Evolutionary conservation across 2,113 vertebrate genomes (phyloP), one percentile per base, ranked within the genome.

Genomic region (Sinocyclocheilus grahami): DNA sequence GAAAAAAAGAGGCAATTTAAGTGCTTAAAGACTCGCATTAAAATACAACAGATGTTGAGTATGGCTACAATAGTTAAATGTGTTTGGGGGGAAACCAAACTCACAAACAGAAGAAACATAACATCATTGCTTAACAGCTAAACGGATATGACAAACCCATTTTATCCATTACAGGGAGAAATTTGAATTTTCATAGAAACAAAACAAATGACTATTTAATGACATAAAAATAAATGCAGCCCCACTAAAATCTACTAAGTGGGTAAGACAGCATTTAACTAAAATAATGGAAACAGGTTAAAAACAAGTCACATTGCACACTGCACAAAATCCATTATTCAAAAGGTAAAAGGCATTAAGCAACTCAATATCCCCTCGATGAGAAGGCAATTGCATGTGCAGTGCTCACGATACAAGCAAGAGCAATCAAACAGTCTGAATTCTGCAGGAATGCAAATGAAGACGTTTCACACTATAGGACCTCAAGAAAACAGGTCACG

Each of bases 381-480:
- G 65, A 86, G 62, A 81, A 71, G 42, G 62, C 84, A 78, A 53
- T 24, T 69, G 74, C 20, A 60, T 37, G 14, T 58, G 71, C 60
- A 37, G 30, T 75, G 82, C 60, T 51, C 58, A 51, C 27, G 37
- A 53, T 48, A 63, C 75, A 77, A 46, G 46, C 48, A 78, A 53
- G 33, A 39, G 58, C 78, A 86, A 71, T 71, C 77, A 69, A 72
- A 55, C 77, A 14, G 51, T 22, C 51, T 18, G 53, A 48, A 60
- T 27, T 65, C 80, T 71, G 14, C 42, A 60, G 84, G 79, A 88
- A 88, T 86, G 83, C 74, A 82, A 81, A 72, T 30, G 5, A 42
- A 80, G 48, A 75, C 42, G 8, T 24, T 24, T 65, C 33, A 11
- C 30, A 65, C 6, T 83, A 16, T 14, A 63, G 53, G 16, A 55